Conservation (phyloP, 2,888 invertebrate genomes). For the Dolichopus griseipennis region DNA sequence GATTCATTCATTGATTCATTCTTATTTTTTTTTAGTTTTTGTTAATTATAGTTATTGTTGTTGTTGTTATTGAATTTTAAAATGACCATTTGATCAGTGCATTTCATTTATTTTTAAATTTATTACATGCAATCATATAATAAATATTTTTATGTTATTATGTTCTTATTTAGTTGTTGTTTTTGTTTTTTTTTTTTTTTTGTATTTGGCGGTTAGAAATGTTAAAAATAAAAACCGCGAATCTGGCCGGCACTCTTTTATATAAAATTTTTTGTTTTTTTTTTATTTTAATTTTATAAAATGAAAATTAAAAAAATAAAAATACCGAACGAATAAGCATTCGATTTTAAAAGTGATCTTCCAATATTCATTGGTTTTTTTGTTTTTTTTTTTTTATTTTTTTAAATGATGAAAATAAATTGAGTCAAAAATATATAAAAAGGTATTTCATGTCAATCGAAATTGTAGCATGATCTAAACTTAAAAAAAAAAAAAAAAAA, state of each 20-base stretch:
- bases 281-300: background rate
- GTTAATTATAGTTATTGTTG: background rate
- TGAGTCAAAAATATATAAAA: constrained; percentile 4
- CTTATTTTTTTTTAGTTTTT: background rate
- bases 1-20: background rate
- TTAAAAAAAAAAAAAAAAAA: too few species aligned
- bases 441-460: constrained; percentile 6
- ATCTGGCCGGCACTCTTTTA: background rate
- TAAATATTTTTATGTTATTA: background rate
- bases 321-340: background rate
- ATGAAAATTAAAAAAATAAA: background rate
- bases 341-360: background rate
- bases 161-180: too few species aligned
- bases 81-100: constrained; percentile 1
- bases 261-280: too few species aligned
- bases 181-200: too few species aligned
- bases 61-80: background rate
- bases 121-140: constrained; percentile 6
- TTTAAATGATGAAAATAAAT: background rate
- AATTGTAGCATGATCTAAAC: constrained; percentile 2
- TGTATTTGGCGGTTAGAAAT: background rate
- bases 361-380: background rate
- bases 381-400: too few species aligned
- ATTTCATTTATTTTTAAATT: constrained; percentile 2
- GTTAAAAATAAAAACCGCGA: background rate